A percentile compares a stretch with the other conserved stretches of the same genome.
Evolutionary conservation across 2,113 vertebrate genomes (phyloP).

Genomic region (Pseudorasbora parva): DNA sequence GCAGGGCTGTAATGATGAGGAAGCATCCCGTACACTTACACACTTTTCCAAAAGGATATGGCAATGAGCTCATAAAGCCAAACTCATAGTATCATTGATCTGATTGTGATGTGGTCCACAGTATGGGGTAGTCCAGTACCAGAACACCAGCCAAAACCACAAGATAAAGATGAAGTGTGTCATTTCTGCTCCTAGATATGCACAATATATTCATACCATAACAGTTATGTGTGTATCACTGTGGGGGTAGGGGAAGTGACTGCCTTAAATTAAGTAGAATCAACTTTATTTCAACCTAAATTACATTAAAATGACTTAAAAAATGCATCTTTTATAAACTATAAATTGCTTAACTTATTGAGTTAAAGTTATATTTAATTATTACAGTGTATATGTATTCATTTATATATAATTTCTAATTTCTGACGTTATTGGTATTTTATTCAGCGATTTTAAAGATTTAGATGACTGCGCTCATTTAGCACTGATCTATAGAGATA

Average conservation of each 20-base stretch:
- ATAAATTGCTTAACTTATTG: too few relatives aligned
- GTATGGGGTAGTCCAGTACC: not conserved
- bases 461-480: too few relatives aligned
- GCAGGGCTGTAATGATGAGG: slow-evolving; percentile 54
- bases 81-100: not conserved
- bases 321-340: too few relatives aligned
- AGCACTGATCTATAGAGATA: too few relatives aligned
- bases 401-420: not conserved
- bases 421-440: not conserved
- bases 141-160: not conserved
- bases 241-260: too few relatives aligned
- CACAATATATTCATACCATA: not conserved
- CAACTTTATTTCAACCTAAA: too few relatives aligned
- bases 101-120: not conserved
- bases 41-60: not conserved
- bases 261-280: too few relatives aligned
- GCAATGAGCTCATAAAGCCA: not conserved
- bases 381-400: not conserved
- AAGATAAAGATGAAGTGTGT: not conserved
- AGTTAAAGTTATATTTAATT: too few relatives aligned
- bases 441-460: not conserved
- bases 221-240: not conserved
- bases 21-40: not conserved
- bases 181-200: not conserved
- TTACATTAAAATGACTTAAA: too few relatives aligned